phyloP scores from a whole-genome alignment of 1,140 invertebrate genomes.

The Drosophila mauritiana region DNA sequence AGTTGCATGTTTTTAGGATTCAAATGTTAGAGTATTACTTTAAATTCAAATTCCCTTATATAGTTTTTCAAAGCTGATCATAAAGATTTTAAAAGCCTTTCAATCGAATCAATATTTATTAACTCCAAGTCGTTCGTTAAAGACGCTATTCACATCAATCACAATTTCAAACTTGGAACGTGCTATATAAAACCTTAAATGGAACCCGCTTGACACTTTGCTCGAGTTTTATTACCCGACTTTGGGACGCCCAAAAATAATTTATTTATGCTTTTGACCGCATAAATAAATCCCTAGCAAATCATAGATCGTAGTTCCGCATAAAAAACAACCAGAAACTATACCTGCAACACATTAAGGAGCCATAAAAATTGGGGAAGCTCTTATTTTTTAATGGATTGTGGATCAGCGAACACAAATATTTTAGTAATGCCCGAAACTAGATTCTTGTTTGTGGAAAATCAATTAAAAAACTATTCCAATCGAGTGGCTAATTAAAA shows the following conservation, averaged over 20 bases:
- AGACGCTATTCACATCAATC: conserved; percentile 29
- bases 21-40: too few species aligned
- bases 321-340: conserved; percentile 1
- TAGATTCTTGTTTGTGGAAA: conserved; percentile 58
- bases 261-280: conserved; percentile 51
- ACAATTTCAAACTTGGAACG: conserved; percentile 34
- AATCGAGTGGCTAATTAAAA: conserved; percentile 60
- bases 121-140: conserved; percentile 8
- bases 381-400: conserved; percentile 64
- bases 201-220: conserved; percentile 74
- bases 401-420: conserved; percentile 29
- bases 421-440: conserved; percentile 52
- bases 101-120: not conserved
- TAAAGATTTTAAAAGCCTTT: not conserved
- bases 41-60: too few species aligned
- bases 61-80: not conserved
- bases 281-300: conserved; percentile 48
- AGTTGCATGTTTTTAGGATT: too few species aligned
- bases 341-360: conserved; percentile 62
- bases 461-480: conserved; percentile 80
- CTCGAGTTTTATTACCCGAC: conserved; percentile 55
- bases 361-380: conserved; percentile 69
- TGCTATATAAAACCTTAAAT: conserved; percentile 40
- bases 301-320: conserved; percentile 39
- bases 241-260: conserved; percentile 48